These are phyloP conservation scores for Nicator chloris DNA, from an alignment of 2,113 vertebrate genomes.

Conservation along the genomic window DNA sequence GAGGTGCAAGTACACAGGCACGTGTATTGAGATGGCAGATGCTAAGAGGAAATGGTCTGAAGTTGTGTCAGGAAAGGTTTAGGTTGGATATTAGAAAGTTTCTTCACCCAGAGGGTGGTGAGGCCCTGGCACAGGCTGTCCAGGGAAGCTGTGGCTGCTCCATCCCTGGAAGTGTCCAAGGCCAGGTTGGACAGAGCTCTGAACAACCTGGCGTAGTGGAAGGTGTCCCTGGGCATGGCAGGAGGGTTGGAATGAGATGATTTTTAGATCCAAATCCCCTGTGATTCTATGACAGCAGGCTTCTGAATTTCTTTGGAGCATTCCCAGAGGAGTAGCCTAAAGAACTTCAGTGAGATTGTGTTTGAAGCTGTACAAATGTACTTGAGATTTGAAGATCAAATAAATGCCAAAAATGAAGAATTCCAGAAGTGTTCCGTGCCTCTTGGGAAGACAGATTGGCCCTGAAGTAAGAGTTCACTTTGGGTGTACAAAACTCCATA, in stretches of 20 bases:
- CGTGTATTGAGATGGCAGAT: rapidly evolving
- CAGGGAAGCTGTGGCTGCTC: not conserved
- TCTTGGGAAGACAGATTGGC: not conserved
- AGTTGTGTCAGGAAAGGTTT: not conserved
- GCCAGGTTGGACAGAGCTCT: not conserved
- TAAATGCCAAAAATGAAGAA: not conserved
- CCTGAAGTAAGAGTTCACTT: not conserved
- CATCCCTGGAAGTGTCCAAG: not conserved
- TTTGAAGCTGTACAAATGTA: not conserved
- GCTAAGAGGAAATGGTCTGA: not conserved
- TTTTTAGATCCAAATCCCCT: not conserved
- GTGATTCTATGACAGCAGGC: not conserved
- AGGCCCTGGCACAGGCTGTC: not conserved
- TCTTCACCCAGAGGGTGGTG: not conserved
- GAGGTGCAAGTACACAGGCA: rapidly evolving
- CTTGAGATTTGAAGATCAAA: not conserved
- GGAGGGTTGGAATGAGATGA: not conserved
- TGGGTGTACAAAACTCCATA: not conserved
- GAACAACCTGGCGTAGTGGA: not conserved
- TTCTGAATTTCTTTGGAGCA: not conserved
- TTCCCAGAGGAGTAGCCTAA: not conserved
- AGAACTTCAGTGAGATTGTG: not conserved
- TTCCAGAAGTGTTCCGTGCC: not conserved
- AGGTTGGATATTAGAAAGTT: not conserved
- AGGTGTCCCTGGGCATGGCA: not conserved